Evolutionary conservation across 2,888 invertebrate species (phyloP), one percentile per base, ranked within the genome.

Genomic region (Mythimna ferrago): DNA sequence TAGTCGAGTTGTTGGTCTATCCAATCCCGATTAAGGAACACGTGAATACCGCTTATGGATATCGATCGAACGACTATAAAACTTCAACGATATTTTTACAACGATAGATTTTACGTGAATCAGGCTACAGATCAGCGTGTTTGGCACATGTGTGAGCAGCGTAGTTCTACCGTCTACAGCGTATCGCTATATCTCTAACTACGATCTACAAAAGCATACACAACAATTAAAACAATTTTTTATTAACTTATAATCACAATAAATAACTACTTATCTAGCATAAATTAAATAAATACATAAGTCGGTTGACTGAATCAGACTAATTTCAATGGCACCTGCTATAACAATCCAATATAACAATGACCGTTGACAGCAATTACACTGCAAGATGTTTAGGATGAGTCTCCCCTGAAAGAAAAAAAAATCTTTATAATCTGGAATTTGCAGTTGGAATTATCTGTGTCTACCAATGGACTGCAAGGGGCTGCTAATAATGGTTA

Each of bases 271-370:
- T 77, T 86, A 88, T 51, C 72, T 76, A 81, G 61, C 78, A 83
- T 86, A 80, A 83, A 71, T 80, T 86, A 89, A 89, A 88, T 86
- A 89, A 89, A 88, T 88, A 87, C 83, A 86, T 88, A 88, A 78
- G 81, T 87, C 70, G 71, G 78, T 76, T 81, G 84, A 87, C 87
- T 86, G 68, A 69, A 66, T 86, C 90, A 89, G 91, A 92, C 92
- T 92, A 89, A 89, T 86, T 89, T 84, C 84, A 88, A 93, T 93
- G 93, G 93, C 93, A 93, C 93, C 86, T 77, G 81, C 82, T 81
- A 75, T 72, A 68, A 44, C 69, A 73, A 73, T 69, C 56, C 76
- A 79, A 70, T 78, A 58, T 62, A 73, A 67, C 32, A 66, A 71
- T 71, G 64, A 62, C 54, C 54, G 67, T 67, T 51, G 72, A 56